Base-by-base conservation (phyloP, 2,797 vertebrate species). In the Sciurus carolinensis region DNA sequence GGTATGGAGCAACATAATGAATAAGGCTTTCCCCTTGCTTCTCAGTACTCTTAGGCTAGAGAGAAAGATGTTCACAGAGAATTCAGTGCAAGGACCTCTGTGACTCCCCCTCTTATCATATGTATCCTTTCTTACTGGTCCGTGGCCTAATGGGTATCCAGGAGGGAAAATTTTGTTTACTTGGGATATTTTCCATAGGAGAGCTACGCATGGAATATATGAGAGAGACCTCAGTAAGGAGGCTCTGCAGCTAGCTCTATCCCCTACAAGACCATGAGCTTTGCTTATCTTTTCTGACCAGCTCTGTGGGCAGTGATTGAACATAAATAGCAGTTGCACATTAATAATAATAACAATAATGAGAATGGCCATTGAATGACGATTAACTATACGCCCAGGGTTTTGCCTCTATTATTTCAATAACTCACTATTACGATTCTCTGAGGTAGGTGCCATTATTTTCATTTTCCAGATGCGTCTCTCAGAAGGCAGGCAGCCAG, bases 391-490 rank as follows among this genome's bases (percentile, higher is more conserved):
- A 11, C 81, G 67, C 42, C 10, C 47, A 42, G 13, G 86, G 17
- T 6, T 92, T 84, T 72, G 39, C 33, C 69, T 79, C 33, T 2
- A 22, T n/a, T 69, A 87, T 76, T 91, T 92, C 42, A 91, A 50
- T 44, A 86, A 82, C 54, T 86, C 36, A 67, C 22, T 73, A 22
- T 69, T 54, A 54, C 9, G 73, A 30, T 30, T 95, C 71, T 95
- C 24, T 85, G 64, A 95, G 22, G 26, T 82, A 84, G 66, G 57
- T 47, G 71, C 8, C 4, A 36, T 47, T 59, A 72, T 91, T 89
- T 94, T 86, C 44, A 62, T 82, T 92, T 96, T 73, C 87, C 36
- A 79, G 24, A 81, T 54, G 69, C 72, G 44, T 83, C 17, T 77
- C 47, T 77, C 64, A 89, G 69, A 72, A 89, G 39, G 80, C 30